These are phyloP conservation scores for Xestia ashworthii DNA, from an alignment of 2,888 invertebrate species.

Conservation along the genomic window DNA sequence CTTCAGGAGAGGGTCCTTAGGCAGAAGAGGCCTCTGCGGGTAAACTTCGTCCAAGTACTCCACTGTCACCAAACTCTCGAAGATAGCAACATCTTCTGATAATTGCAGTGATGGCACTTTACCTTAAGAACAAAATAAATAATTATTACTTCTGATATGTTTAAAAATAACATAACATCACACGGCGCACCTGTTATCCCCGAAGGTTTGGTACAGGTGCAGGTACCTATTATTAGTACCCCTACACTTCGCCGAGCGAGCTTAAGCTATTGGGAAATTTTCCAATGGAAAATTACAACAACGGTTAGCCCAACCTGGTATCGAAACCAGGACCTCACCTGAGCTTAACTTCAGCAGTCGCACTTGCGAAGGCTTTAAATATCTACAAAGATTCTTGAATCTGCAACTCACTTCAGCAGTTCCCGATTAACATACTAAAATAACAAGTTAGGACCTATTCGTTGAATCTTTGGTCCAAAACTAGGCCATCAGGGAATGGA, in stretches of 20 bases:
- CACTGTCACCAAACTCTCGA: slow-evolving; percentile 94
- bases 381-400: not conserved
- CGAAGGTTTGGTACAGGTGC: not conserved
- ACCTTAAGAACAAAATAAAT: slow-evolving; percentile 74
- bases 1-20: slow-evolving; percentile 92
- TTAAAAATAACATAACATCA: not conserved
- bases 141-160: no score
- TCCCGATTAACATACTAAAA: not conserved
- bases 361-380: not conserved
- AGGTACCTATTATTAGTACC: not conserved
- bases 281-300: not conserved
- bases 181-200: not conserved
- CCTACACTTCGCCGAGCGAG: not conserved
- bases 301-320: not conserved
- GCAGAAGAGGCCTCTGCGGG: slow-evolving; percentile 91
- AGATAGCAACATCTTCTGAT: slow-evolving; percentile 92
- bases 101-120: slow-evolving; percentile 95
- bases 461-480: not conserved
- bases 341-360: not conserved
- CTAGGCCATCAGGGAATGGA: not conserved
- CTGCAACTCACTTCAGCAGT: not conserved
- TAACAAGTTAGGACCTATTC: not conserved
- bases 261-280: not conserved
- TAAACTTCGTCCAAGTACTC: slow-evolving; percentile 96
- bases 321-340: not conserved